Base-by-base conservation (phyloP, 2,113 vertebrate species). In the Porphyrio hochstetteri region DNA sequence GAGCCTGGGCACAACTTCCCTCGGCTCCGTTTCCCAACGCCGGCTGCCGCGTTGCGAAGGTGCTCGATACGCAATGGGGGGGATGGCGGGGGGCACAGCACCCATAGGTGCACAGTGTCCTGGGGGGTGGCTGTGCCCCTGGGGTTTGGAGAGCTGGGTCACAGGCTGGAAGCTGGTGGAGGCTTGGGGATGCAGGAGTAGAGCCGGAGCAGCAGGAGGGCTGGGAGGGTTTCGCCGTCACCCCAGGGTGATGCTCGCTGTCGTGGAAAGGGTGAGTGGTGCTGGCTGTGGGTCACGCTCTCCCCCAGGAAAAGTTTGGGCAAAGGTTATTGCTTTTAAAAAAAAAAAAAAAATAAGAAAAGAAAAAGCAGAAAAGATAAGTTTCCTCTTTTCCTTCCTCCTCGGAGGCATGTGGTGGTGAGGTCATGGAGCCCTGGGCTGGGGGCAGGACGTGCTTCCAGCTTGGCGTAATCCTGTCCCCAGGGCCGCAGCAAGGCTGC, bases 351-450 rank as follows among this genome's bases (percentile, higher is more conserved):
- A 68, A 56, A 23, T 11, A 23, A 48, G 46, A 23, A 18, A 28
- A 27, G 8, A 0, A 9, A 29, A 21, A 23, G 48, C 20, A 48
- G 24, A 52, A 46, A 11, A 36, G 29, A 38, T 35, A 68, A 35
- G 69, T 93, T 96, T 96, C 96, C 91, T 88, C 82, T 94, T 86
- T 88, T 83, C 68, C 77, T 97, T 96, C 91, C 92, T 88, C 3
- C 1, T 82, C 1, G 28, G 16, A 92, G 69, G 88, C 95, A 96
- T 91, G 88, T 91, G 94, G 88, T 21, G 91, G 60, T 94, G 94
- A 97, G 91, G 68, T 93, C 96, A 96, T 91, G 90, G 90, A 93
- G 91, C 7, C 1, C 69, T 38, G 87, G 80, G 80, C 93, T 82
- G 1, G 8, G 6, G 7, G 88, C 86, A 88, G 95, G 89, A 89